Evolutionary conservation across 2,113 vertebrate species (phyloP).

Genomic region (Syngnathoides biaculeatus): DNA sequence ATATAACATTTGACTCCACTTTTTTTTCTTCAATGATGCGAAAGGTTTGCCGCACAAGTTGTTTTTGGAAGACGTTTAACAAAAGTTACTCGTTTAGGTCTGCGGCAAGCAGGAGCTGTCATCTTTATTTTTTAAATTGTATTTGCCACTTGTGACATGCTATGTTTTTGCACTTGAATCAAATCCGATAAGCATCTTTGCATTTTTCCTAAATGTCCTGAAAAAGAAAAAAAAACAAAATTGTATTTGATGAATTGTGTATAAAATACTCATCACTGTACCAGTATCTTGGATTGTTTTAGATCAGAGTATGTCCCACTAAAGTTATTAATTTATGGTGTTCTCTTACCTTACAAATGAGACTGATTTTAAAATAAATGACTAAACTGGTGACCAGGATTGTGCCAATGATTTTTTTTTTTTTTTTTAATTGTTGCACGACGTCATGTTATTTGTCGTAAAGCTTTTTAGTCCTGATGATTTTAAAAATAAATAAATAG

Average conservation of each 20-base stretch:
- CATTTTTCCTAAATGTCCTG: background rate
- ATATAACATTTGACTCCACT: background rate
- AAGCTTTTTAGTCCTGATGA: background rate
- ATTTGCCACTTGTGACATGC: background rate
- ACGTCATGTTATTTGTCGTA: background rate
- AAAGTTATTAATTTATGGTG: constrained; percentile 30
- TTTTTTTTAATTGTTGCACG: too few relatives aligned
- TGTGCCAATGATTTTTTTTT: background rate
- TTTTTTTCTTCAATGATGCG: background rate
- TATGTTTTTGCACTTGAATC: background rate
- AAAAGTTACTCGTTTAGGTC: background rate
- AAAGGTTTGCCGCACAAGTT: background rate
- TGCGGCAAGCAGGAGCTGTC: background rate
- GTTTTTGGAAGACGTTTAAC: background rate
- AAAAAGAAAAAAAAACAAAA: background rate
- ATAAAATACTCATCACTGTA: background rate
- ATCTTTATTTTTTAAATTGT: background rate
- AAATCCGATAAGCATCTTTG: background rate
- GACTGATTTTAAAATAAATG: constrained; percentile 40
- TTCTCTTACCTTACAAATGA: constrained; percentile 18
- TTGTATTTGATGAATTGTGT: background rate
- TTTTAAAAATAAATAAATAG: too few relatives aligned
- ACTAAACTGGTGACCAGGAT: background rate
- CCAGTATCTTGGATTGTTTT: background rate
- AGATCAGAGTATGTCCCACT: constrained; percentile 7